Conservation (phyloP, 2,797 vertebrate species). For the Clarias fuscus region DNA sequence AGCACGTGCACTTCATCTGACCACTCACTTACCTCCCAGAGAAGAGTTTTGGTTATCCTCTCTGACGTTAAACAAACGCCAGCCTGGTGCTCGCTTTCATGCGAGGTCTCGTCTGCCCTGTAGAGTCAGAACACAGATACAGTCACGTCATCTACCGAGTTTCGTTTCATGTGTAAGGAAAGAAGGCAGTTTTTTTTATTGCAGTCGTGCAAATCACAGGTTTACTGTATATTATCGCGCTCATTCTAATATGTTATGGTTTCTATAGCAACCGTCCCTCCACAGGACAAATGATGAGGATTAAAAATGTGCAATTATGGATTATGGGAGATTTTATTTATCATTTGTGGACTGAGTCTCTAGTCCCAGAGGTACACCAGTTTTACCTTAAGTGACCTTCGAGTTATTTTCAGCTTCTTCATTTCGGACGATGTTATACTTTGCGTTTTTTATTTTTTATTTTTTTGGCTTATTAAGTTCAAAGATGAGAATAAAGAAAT, state of each 20-base stretch:
- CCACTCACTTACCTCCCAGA: constrained; percentile 38
- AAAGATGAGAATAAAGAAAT: neutral
- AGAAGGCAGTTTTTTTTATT: neutral
- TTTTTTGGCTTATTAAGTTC: neutral
- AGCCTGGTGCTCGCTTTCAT: neutral
- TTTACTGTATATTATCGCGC: neutral
- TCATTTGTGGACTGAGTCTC: neutral
- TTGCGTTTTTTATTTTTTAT: neutral
- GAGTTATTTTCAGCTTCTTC: no score
- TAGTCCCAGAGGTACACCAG: neutral
- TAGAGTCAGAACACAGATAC: neutral
- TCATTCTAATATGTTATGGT: neutral
- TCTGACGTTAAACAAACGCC: constrained; percentile 37
- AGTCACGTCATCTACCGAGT: neutral
- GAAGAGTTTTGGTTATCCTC: constrained; percentile 22
- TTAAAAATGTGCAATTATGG: neutral
- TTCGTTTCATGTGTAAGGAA: neutral
- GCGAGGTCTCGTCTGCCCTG: neutral
- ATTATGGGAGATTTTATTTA: neutral
- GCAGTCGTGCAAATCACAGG: neutral
- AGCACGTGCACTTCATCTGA: constrained; percentile 55
- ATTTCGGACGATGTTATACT: neutral
- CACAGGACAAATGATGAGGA: neutral
- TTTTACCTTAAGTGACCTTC: no score
- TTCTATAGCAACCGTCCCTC: neutral